These are phyloP conservation scores for Chelonus formosanus DNA, from an alignment of 2,888 invertebrate species.

Conservation along the genomic window DNA sequence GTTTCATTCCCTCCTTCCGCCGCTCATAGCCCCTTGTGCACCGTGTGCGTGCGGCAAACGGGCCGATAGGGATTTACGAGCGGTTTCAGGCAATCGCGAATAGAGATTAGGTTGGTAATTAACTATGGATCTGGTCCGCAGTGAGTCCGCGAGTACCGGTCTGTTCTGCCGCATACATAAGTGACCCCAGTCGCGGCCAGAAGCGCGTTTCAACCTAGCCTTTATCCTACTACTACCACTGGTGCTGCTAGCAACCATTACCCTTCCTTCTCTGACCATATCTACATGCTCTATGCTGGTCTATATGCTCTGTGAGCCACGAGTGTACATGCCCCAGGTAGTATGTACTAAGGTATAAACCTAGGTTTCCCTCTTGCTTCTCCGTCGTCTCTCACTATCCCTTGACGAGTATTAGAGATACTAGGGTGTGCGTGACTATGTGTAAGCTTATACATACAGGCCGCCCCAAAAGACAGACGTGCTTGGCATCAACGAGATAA, in stretches of 20 bases:
- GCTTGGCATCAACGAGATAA: constrained; percentile 58
- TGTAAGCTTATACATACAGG: constrained; percentile 43
- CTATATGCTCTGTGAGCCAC: constrained; percentile 37
- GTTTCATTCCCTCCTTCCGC: constrained; percentile 27
- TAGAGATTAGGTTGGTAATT: constrained; percentile 65
- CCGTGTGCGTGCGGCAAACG: constrained; percentile 54
- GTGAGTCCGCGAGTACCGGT: constrained; percentile 43
- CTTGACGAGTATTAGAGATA: constrained; percentile 30
- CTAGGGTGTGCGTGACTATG: constrained; percentile 31
- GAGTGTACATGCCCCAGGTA: constrained; percentile 28
- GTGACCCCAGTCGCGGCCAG: constrained; percentile 57
- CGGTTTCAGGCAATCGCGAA: constrained; percentile 65
- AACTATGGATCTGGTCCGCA: constrained; percentile 63
- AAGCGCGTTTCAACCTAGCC: constrained; percentile 53
- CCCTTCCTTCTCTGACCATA: constrained; percentile 16
- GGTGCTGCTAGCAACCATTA: not conserved
- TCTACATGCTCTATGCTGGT: constrained; percentile 34
- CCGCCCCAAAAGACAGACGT: constrained; percentile 62
- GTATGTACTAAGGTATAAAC: constrained; percentile 32
- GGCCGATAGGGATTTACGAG: constrained; percentile 64
- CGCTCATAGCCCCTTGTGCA: constrained; percentile 19
- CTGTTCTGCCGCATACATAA: constrained; percentile 45
- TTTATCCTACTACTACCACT: constrained; percentile 11
- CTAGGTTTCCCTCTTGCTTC: constrained; percentile 39
- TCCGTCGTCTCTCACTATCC: constrained; percentile 26